Evolutionary conservation across 2,113 vertebrate genomes (phyloP), one percentile per base, ranked within the genome.

Genomic region (Antechinus stuartii): DNA sequence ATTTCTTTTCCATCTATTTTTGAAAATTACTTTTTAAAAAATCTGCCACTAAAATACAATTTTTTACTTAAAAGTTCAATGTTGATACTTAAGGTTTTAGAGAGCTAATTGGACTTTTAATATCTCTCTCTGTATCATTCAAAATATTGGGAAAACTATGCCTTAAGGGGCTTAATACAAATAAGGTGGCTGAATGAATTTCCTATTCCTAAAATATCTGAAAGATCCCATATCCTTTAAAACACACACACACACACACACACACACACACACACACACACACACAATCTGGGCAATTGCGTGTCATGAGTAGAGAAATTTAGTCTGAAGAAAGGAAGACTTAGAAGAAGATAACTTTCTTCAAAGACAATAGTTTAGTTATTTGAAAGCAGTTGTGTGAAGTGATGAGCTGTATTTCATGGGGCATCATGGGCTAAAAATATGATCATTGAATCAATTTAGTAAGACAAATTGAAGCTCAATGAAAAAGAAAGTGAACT

Each of bases 61-160:
- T 96, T 93, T 94, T 95, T 42, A 53, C 93, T 96, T 49, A n/a
- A 76, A 76, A 76, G 95, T 16, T 95, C 26, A 11, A 0, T 95
- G 30, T 84, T 92, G 93, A 90, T 89, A 91, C 11, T 57, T 92
- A n/a, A 91, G 6, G 23, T 61, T 91, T 1, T 90, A 94, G 57
- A 96, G 96, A 93, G 11, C 54, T 91, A 2, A 54, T 95, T 93
- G 6, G 46, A 16, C 7, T 95, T 95, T 94, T 94, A 47, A 42
- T 49, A 61, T 14, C 84, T 11, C 56, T 54, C 1, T 76, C 0
- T 94, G 92, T 46, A 42, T 94, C 8, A 91, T 93, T 30, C 95
- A 68, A 93, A 95, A 96, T 93, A 90, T 47, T 95, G n/a, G 90
- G 24, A 27, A 84, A 76, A 42, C 46, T 54, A 8, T 35, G 24